phyloP scores from a whole-genome alignment of 2,113 vertebrate species.

The Glareola pratincola region DNA sequence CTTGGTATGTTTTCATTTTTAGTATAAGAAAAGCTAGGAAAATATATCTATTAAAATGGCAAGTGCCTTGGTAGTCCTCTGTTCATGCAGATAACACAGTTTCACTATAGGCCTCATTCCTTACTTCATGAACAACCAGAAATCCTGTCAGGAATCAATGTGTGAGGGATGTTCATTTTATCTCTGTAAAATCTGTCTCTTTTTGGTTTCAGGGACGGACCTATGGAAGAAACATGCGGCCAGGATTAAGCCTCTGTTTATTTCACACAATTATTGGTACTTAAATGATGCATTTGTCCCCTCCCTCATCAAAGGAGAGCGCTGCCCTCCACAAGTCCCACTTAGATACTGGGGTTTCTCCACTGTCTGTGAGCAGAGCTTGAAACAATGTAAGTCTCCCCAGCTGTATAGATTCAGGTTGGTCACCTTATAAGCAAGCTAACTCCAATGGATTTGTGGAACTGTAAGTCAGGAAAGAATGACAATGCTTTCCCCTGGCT shows the following conservation, averaged over 20 bases:
- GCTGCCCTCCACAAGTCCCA: rapidly evolving
- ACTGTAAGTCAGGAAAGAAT: background rate
- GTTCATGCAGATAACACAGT: background rate
- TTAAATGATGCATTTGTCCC: background rate
- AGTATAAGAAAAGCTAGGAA: background rate
- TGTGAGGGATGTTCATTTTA: rapidly evolving
- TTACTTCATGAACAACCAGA: background rate
- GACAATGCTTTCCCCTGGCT: too few relatives aligned
- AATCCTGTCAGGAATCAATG: background rate
- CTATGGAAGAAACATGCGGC: background rate
- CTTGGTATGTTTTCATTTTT: background rate
- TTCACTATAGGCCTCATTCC: background rate
- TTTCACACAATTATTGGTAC: background rate
- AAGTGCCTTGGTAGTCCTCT: background rate
- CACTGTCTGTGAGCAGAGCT: background rate
- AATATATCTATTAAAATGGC: background rate
- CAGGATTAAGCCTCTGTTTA: background rate
- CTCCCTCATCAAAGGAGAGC: background rate
- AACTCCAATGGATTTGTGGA: background rate
- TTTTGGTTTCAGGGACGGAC: background rate
- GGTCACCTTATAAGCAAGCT: background rate
- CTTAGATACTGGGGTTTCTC: background rate
- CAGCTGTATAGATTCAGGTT: background rate
- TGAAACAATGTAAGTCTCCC: background rate
- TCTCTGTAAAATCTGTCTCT: background rate